Base-by-base conservation (phyloP, 92 coral and sea anemone genomes). In the Muricea muricata region DNA sequence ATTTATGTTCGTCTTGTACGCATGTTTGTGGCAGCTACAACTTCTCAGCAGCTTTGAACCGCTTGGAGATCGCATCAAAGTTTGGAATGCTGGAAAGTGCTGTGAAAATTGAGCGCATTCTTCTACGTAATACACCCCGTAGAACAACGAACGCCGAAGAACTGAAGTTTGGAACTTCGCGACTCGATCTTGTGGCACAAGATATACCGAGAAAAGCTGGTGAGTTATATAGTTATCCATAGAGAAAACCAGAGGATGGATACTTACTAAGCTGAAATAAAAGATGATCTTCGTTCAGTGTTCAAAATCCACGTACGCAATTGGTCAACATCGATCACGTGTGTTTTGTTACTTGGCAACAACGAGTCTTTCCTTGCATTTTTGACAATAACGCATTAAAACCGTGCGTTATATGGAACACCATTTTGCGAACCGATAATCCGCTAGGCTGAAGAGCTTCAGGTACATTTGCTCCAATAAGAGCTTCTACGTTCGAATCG, bases 371-470 rank as follows among this genome's bases (percentile, higher is more conserved):
- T n/a, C n/a, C n/a, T n/a, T n/a, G n/a, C n/a, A n/a, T n/a, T n/a
- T n/a, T n/a, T n/a, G n/a, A n/a, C n/a, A n/a, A n/a, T n/a, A n/a
- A n/a, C n/a, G n/a, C n/a, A n/a, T n/a, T n/a, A n/a, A n/a, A n/a
- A n/a, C n/a, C n/a, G n/a, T n/a, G n/a, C n/a, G n/a, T n/a, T n/a
- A 45, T 84, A 88, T 14, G 90, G 90, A 34, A 87, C 90, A 29
- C 82, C 90, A 42, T 77, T 46, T 13, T 88, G 57, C 39, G 88
- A 83, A 35, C 66, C 75, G 37, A 42, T 75, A 4, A 83, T 63
- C 32, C 83, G 85, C 61, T 48, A 4, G 91, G 91, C 15, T 88
- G 78, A 7, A 83, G 54, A 12, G 52, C 88, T 25, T 75, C 72
- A 3, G 92, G 89, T 29, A 84, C 89, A 10, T 84, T 84, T 40